Base-by-base conservation (phyloP, 2,113 vertebrate genomes). In the Noctilio leporinus region DNA sequence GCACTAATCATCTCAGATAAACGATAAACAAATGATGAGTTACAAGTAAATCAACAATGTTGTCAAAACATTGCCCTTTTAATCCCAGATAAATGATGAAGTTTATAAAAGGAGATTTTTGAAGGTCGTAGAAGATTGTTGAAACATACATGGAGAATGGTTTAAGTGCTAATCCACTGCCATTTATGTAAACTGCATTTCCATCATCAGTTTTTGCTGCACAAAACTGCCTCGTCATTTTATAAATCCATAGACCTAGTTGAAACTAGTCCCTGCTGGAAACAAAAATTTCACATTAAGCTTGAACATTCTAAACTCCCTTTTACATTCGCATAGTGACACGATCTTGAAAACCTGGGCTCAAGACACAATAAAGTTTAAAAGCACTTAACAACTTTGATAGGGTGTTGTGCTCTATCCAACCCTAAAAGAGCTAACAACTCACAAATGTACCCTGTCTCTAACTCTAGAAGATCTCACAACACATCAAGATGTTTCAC, bases 1-100 rank as follows among this genome's bases (percentile, higher is more conserved):
- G 95, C 96, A 95, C 87, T 97, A 97, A 97, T 98, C 97, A 97
- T 53, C 88, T 97, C 96, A 96, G 82, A 98, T 98, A 98, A 98
- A 98, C 97, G 97, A 96, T 94, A 93, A 97, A 98, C 97, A 98
- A 98, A 97, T 97, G 97, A 97, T 83, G 91, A 98, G 95, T 96
- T 98, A 95, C 96, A 96, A 81, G 97, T 98, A 98, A 97, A 98
- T 97, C 97, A 98, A 94, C 93, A 96, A 28, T 95, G 69, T 98
- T 98, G 98, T 98, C 98, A 98, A 98, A 98, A 98, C 97, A 98
- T 75, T 97, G 88, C 38, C 97, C 86, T 97, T 98, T 98, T 98
- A 98, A 98, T 98, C 96, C 97, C 88, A 96, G 86, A 97, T 98
- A 98, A 98, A 98, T 98, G 96, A 98, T 98, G 97, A 91, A 76